Evolutionary conservation across 2,797 vertebrate genomes (phyloP).

Genomic region (Luscinia luscinia): DNA sequence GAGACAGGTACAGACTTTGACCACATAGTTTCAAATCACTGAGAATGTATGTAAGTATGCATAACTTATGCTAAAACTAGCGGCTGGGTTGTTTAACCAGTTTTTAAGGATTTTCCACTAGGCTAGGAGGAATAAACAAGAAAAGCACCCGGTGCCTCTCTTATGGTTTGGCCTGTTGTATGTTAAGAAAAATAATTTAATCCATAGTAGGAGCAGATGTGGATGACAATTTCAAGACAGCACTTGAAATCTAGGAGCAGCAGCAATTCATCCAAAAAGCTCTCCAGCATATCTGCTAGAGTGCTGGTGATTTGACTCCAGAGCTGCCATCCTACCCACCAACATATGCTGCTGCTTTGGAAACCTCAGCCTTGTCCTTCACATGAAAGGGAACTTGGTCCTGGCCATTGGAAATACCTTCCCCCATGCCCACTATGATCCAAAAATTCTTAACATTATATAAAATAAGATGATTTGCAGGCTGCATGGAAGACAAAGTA

Average conservation of each 20-base stretch:
- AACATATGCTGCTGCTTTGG: neutral
- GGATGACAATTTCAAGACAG: neutral
- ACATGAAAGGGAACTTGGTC: neutral
- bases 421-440: neutral
- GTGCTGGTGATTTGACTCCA: neutral
- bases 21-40: no score
- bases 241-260: neutral
- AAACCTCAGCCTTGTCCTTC: neutral
- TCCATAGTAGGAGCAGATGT: neutral
- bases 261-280: neutral
- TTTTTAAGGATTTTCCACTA: no score
- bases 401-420: neutral
- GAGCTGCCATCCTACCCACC: neutral
- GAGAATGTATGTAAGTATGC: no score
- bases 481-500: neutral
- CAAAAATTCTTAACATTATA: neutral
- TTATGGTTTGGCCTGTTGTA: fast-evolving
- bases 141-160: no score
- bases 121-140: no score
- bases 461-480: neutral
- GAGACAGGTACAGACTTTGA: no score
- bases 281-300: neutral
- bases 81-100: no score
- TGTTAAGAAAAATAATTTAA: neutral
- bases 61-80: no score